phyloP scores from a whole-genome alignment of 1,140 invertebrate genomes.

The Ostrea denselamellosa region DNA sequence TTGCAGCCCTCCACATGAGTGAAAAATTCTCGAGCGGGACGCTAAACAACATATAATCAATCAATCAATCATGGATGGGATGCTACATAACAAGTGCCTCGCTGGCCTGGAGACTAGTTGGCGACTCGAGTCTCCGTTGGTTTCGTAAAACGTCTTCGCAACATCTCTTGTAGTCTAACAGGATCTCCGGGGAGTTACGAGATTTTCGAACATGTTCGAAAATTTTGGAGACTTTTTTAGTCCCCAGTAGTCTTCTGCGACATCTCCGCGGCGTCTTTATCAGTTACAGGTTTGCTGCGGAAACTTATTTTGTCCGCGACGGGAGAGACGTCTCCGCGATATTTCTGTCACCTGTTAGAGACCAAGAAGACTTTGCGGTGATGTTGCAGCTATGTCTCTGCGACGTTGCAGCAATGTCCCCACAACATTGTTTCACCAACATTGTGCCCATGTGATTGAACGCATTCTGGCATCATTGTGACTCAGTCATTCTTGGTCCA shows the following conservation, averaged over 20 bases:
- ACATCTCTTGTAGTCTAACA: conserved; percentile 20
- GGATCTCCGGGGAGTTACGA: conserved; percentile 8
- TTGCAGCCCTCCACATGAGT: no score
- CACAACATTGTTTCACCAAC: no score
- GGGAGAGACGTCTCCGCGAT: background rate
- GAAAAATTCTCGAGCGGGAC: no score
- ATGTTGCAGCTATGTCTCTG: background rate
- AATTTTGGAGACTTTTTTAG: conserved; percentile 33
- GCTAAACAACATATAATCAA: no score
- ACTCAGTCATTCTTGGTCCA: no score
- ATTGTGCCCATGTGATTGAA: no score
- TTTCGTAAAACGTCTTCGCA: background rate
- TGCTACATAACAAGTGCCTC: no score
- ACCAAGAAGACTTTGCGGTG: background rate
- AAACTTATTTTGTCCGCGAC: background rate
- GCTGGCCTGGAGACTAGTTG: background rate
- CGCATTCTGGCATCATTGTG: no score
- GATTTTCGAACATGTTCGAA: conserved; percentile 29
- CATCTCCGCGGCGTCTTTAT: background rate
- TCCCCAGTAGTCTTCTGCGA: background rate
- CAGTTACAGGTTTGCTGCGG: background rate
- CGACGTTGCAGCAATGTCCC: background rate
- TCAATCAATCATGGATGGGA: no score
- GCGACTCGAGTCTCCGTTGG: background rate
- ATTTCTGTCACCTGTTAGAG: background rate